phyloP scores from a whole-genome alignment of 2,113 vertebrate species.

The Trematomus loennbergii region DNA sequence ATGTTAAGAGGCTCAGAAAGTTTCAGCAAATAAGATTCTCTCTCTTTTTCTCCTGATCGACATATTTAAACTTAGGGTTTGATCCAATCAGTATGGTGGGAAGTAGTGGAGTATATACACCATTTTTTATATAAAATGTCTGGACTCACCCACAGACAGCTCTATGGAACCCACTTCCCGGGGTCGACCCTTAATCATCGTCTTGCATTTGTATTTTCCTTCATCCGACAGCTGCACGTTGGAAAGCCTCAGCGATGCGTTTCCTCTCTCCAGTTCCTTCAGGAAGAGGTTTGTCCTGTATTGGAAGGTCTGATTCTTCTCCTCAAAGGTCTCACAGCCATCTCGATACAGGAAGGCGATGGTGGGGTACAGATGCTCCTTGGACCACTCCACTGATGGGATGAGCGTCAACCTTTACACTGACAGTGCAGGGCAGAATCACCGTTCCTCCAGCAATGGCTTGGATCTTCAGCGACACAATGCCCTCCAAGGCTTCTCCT shows the following conservation, averaged over 20 bases:
- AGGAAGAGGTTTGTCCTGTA: slow-evolving; percentile 15
- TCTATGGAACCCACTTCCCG: fast-evolving
- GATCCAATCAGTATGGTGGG: too few relatives aligned
- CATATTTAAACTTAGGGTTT: too few relatives aligned
- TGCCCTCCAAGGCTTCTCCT: background rate
- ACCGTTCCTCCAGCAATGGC: background rate
- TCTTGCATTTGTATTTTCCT: background rate
- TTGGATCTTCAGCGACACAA: fast-evolving
- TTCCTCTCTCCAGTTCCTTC: fast-evolving
- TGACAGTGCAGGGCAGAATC: slow-evolving; percentile 10
- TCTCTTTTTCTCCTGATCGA: too few relatives aligned
- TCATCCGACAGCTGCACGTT: fast-evolving
- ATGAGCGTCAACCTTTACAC: fast-evolving
- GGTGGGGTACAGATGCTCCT: fast-evolving
- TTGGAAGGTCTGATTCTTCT: background rate
- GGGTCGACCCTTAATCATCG: too few relatives aligned
- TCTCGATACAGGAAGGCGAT: slow-evolving; percentile 25
- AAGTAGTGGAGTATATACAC: too few relatives aligned
- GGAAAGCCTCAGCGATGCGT: slow-evolving; percentile 15
- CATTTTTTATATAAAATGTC: background rate
- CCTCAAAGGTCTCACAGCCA: background rate
- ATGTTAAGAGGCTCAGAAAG: too few relatives aligned
- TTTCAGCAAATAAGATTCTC: too few relatives aligned
- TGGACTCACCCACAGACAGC: slow-evolving; percentile 27
- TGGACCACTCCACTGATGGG: slow-evolving; percentile 12